Evolutionary conservation across 2,113 vertebrate species (phyloP).

Genomic region (Clupea harengus): DNA sequence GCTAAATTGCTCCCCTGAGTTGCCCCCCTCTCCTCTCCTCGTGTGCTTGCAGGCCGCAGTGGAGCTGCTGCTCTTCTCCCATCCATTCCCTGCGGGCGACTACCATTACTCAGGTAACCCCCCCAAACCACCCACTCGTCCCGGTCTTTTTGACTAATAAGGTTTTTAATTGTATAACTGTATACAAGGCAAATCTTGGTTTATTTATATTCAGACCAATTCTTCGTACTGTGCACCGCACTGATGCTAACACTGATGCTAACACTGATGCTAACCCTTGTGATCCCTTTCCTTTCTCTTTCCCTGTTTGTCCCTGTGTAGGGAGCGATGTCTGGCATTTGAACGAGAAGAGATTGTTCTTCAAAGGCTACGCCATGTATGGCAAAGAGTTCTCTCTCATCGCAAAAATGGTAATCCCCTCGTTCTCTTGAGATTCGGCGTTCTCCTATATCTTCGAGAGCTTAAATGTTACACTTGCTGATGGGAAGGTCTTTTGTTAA

Average conservation of each 20-base stretch:
- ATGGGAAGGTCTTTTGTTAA: background rate
- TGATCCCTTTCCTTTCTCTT: conserved; percentile 7
- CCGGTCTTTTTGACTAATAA: background rate
- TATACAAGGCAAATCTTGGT: background rate
- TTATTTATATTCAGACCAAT: background rate
- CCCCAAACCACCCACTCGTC: background rate
- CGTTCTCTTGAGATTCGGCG: background rate
- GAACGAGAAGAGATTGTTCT: conserved; percentile 66
- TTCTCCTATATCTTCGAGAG: background rate
- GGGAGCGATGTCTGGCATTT: conserved; percentile 71
- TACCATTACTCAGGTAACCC: conserved; percentile 74
- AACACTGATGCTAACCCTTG: too few relatives aligned
- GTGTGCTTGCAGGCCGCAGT: conserved; percentile 60
- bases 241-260: background rate
- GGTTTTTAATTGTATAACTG: background rate
- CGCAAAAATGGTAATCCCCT: conserved; percentile 66
- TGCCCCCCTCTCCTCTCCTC: background rate
- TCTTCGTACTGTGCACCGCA: background rate
- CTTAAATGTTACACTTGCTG: background rate
- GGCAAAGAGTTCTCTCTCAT: conserved; percentile 73
- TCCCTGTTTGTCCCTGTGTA: conserved; percentile 36
- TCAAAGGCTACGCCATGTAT: conserved; percentile 55
- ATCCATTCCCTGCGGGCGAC: conserved; percentile 58
- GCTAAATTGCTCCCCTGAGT: background rate
- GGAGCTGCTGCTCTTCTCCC: conserved; percentile 69